phyloP scores from a whole-genome alignment of 2,797 vertebrate species.

The Ctenopoma kingsleyae region DNA sequence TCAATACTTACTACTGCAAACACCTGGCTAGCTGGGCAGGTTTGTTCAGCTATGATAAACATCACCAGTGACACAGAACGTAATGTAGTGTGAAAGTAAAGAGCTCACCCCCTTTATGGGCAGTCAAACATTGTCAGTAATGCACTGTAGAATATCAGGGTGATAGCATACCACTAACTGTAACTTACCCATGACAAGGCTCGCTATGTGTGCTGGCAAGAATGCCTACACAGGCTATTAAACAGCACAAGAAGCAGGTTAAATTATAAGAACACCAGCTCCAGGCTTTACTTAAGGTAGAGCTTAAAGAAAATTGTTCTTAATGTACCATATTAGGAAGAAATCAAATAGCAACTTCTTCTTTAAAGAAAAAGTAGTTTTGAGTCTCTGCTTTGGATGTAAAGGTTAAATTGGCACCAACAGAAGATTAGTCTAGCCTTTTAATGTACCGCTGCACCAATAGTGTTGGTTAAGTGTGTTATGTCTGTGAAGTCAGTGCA shows the following conservation, averaged over 20 bases:
- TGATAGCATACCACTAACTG: slow-evolving; percentile 47
- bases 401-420: slow-evolving; percentile 19
- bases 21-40: slow-evolving; percentile 66
- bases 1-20: slow-evolving; percentile 64
- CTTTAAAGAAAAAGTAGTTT: slow-evolving; percentile 28
- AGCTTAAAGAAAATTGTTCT: slow-evolving; percentile 32
- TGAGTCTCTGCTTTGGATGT: slow-evolving; percentile 23
- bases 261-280: slow-evolving; percentile 38
- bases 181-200: slow-evolving; percentile 57
- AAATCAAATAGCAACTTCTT: slow-evolving; percentile 39
- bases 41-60: slow-evolving; percentile 50
- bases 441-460: slow-evolving; percentile 23
- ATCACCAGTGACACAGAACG: slow-evolving; percentile 47
- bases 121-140: slow-evolving; percentile 48
- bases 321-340: slow-evolving; percentile 15
- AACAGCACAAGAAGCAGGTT: slow-evolving; percentile 40
- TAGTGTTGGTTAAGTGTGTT: slow-evolving; percentile 22
- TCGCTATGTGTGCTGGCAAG: slow-evolving; percentile 44
- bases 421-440: slow-evolving; percentile 8
- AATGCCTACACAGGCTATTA: slow-evolving; percentile 50
- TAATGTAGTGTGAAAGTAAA: slow-evolving; percentile 42
- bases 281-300: slow-evolving; percentile 38
- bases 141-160: slow-evolving; percentile 53
- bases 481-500: slow-evolving; percentile 30
- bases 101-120: slow-evolving; percentile 40